These are phyloP conservation scores for Lycorma delicatula DNA, from an alignment of 1,140 invertebrate genomes.

Conservation along the genomic window DNA sequence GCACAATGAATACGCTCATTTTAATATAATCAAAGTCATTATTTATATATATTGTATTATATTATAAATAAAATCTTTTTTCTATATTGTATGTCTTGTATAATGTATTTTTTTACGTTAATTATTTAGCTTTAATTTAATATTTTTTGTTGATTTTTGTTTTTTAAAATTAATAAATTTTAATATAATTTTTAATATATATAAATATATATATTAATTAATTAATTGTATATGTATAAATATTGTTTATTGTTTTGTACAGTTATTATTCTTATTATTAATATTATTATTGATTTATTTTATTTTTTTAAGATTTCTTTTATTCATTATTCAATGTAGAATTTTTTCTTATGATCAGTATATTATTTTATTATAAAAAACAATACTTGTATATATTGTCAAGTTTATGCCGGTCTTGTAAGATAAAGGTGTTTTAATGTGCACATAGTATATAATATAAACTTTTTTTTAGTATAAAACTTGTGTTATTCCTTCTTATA, in stretches of 20 bases:
- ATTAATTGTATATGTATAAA: slow-evolving; percentile 35
- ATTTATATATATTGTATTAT: slow-evolving; percentile 38
- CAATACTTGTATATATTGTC: slow-evolving; percentile 45
- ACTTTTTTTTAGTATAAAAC: too few relatives aligned
- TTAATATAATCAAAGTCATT: slow-evolving; percentile 29
- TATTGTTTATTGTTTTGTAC: slow-evolving; percentile 30
- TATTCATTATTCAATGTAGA: slow-evolving; percentile 1
- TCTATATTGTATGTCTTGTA: background rate
- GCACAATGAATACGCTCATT: slow-evolving; percentile 5
- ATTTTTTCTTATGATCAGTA: slow-evolving; percentile 25
- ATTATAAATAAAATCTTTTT: slow-evolving; percentile 30
- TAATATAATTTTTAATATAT: slow-evolving; percentile 16
- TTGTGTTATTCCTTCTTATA: too few relatives aligned
- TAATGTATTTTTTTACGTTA: slow-evolving; percentile 22
- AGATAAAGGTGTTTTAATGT: slow-evolving; percentile 51
- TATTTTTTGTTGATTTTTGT: slow-evolving; percentile 20
- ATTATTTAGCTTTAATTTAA: slow-evolving; percentile 21
- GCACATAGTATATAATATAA: slow-evolving; percentile 44
- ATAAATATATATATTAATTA: slow-evolving; percentile 27
- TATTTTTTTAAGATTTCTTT: slow-evolving; percentile 19
- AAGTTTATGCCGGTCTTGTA: slow-evolving; percentile 48
- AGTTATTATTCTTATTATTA: slow-evolving; percentile 25
- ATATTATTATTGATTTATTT: slow-evolving; percentile 25
- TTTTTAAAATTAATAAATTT: slow-evolving; percentile 21
- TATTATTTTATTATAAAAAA: slow-evolving; percentile 32